Conservation (phyloP, 1,140 invertebrate genomes). For the Zophobas atratus region DNA sequence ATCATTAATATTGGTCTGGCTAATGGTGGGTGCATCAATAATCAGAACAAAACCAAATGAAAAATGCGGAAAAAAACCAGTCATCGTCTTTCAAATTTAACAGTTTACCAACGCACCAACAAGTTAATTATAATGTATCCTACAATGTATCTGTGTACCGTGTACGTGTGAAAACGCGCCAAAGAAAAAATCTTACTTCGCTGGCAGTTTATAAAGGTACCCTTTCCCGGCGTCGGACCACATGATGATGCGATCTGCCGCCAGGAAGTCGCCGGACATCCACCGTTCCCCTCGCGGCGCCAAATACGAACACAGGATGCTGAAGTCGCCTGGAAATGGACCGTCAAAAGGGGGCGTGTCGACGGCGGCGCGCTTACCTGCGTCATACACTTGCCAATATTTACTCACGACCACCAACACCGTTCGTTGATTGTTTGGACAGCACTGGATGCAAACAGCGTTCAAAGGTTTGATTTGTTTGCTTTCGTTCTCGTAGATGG, state of each 20-base stretch:
- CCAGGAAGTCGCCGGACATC: slow-evolving; percentile 95
- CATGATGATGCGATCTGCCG: slow-evolving; percentile 90
- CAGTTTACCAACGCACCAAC: slow-evolving; percentile 31
- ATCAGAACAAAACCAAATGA: slow-evolving; percentile 51
- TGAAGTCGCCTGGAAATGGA: slow-evolving; percentile 88
- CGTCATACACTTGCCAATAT: slow-evolving; percentile 95
- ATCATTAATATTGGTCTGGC: slow-evolving; percentile 61
- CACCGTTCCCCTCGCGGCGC: slow-evolving; percentile 90
- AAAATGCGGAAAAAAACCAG: slow-evolving; percentile 15
- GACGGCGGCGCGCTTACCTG: slow-evolving; percentile 66
- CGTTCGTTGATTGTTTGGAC: slow-evolving; percentile 95
- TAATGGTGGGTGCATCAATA: slow-evolving; percentile 57
- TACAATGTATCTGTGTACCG: slow-evolving; percentile 4
- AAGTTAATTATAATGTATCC: background rate
- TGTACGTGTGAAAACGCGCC: slow-evolving; percentile 44
- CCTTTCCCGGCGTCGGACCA: slow-evolving; percentile 96
- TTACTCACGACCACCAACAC: slow-evolving; percentile 97
- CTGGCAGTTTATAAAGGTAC: slow-evolving; percentile 94
- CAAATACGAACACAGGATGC: slow-evolving; percentile 90
- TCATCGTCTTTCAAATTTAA: background rate
- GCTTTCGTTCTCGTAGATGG: slow-evolving; percentile 97
- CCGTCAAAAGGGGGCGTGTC: background rate
- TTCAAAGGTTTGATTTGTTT: slow-evolving; percentile 97
- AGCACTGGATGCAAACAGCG: slow-evolving; percentile 94
- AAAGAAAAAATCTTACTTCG: slow-evolving; percentile 82